Evolutionary conservation across 2,797 vertebrate genomes (phyloP), one percentile per base, ranked within the genome.

Genomic region (Cebuella pygmaea): DNA sequence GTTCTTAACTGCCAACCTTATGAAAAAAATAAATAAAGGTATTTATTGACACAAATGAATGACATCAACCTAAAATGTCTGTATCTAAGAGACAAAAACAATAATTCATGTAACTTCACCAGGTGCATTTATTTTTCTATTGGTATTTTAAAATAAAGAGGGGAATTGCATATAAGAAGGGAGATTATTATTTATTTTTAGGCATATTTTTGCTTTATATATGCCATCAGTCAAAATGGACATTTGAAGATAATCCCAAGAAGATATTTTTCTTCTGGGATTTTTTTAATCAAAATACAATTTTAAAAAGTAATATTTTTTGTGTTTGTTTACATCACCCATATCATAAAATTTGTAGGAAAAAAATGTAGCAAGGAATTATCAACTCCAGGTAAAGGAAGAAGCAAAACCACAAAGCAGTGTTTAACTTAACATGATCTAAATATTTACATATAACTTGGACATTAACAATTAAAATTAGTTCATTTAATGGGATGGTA

Each of bases 131-230:
- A 39, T 94, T 89, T 96, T 41, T 59, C 4, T 79, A n/a, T 15
- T 93, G 70, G 0, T 78, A 78, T 81, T 81, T 55, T 74, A 94
- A 94, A 84, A 67, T 67, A 72, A 61, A 76, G 30, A 87, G 24
- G 14, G 22, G 20, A 3, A 0, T 4, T 92, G n/a, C 1, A 89
- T 95, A 82, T n/a, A 87, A 44, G 44, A 67, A 85, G 52, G 15
- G 93, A 85, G 59, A 55, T 55, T 55, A 15, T 0, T 10, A 93
- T 87, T 57, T 83, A 64, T 83, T 94, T 96, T 95, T n/a, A 96
- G 44, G 89, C 2, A 61, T 88, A 50, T 41, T 86, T 97, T 90
- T 81, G 64, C 46, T 86, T 90, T 87, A 64, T 67, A 41, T 72
- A 17, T 67, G 24, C 81, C 2, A 59, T 70, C 30, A 75, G 5